phyloP scores from a whole-genome alignment of 2,113 vertebrate genomes.

The Sprattus sprattus region DNA sequence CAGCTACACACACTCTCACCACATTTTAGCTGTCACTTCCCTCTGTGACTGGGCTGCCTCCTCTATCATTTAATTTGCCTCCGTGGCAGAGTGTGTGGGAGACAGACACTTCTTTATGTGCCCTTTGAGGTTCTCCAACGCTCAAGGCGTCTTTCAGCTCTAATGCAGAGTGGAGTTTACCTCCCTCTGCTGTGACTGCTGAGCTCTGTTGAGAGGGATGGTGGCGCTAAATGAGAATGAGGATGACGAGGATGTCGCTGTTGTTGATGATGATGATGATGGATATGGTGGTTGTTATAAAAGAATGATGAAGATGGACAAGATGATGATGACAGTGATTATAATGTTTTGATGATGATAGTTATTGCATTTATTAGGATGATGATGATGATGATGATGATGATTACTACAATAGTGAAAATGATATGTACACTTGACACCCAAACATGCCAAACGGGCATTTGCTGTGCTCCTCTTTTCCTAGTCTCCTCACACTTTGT shows the following conservation, averaged over 20 bases:
- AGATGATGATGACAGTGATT: background rate
- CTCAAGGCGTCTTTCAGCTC: background rate
- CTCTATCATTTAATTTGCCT: slow-evolving; percentile 2
- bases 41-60: background rate
- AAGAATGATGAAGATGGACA: background rate
- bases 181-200: background rate
- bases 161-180: background rate
- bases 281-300: background rate
- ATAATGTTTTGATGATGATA: background rate
- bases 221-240: background rate
- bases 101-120: background rate
- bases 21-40: slow-evolving; percentile 20
- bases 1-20: background rate
- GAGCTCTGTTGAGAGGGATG: background rate
- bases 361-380: background rate
- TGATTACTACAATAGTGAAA: background rate
- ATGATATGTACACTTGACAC: background rate
- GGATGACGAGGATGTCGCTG: background rate
- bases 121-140: background rate
- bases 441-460: background rate
- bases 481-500: background rate
- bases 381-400: background rate
- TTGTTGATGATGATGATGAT: background rate
- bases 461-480: background rate
- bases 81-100: background rate